These are phyloP conservation scores for Podargus strigoides DNA, from an alignment of 2,797 vertebrate species.

Conservation along the genomic window DNA sequence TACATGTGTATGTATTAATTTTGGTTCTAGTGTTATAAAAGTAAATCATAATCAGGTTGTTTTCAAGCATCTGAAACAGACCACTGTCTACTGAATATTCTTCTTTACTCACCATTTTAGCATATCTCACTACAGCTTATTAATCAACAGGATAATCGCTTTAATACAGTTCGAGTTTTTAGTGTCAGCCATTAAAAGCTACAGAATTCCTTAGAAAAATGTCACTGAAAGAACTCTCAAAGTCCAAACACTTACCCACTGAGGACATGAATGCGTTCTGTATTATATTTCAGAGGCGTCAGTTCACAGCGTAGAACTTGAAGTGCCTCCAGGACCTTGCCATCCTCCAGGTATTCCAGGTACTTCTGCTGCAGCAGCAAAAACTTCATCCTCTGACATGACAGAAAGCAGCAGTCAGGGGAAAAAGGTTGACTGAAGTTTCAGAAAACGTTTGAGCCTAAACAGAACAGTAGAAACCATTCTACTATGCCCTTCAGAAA, in stretches of 20 bases:
- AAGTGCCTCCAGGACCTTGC: constrained; percentile 97
- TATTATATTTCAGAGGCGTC: constrained; percentile 98
- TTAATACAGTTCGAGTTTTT: background rate
- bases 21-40: background rate
- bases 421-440: constrained; percentile 78
- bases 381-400: constrained; percentile 98
- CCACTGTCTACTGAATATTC: background rate
- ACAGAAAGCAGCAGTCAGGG: constrained; percentile 79
- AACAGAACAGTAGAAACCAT: constrained; percentile 80
- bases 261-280: constrained; percentile 96
- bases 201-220: background rate
- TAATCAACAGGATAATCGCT: background rate
- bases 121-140: background rate
- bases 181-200: background rate
- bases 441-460: constrained; percentile 81
- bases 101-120: background rate
- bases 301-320: constrained; percentile 96
- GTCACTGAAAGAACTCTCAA: background rate
- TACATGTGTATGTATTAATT: background rate
- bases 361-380: constrained; percentile 99
- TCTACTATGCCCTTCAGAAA: constrained; percentile 75
- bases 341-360: constrained; percentile 98
- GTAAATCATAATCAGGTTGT: background rate
- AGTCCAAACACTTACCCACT: constrained; percentile 84
- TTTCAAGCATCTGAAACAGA: background rate